Base-by-base conservation (phyloP, 1,140 invertebrate genomes). In the Apis florea region DNA sequence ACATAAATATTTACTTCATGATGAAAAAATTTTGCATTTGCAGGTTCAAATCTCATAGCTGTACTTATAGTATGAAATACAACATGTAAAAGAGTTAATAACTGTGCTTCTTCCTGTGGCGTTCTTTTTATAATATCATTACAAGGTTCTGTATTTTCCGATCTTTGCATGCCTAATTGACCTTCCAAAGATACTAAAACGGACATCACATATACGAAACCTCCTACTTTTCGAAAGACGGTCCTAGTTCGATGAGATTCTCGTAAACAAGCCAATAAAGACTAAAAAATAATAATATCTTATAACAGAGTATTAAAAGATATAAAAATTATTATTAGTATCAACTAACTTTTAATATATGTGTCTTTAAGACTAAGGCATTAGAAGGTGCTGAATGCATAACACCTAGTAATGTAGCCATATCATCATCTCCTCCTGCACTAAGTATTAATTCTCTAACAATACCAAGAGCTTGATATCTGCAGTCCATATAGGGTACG, bases 1-100 rank as follows among this genome's bases (percentile, higher is more conserved):
- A 54, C 5, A 51, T 19, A 59, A 63, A 80, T 69, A 54, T 74
- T 59, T 92, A 98, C 97, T 95, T 99, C 98, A 78, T 98, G 96
- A 90, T 98, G 96, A 95, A 99, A 99, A 94, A 99, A 99, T 92
- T 99, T 99, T 1, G 99, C 99, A 94, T 99, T 99, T 5, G 98
- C 98, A 4, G 99, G 99, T 94, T 99, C 99, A 93, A 99, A 99
- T 89, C 99, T 95, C 98, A 99, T 99, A 6, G 98, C 98, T 6
- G 98, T 98, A 82, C 98, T 98, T 67, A 99, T 96, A 0, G 98
- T 99, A 91, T 98, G 98, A 93, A 99, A 99, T 26, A 99, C 98
- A 49, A 98, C 96, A 85, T 97, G 96, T 76, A 99, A 93, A 56
- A 98, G 91, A 56, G 95, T 95, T 59, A 98, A 91, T 87, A 97